phyloP scores from a whole-genome alignment of 2,113 vertebrate genomes.

The Elachura formosa region DNA sequence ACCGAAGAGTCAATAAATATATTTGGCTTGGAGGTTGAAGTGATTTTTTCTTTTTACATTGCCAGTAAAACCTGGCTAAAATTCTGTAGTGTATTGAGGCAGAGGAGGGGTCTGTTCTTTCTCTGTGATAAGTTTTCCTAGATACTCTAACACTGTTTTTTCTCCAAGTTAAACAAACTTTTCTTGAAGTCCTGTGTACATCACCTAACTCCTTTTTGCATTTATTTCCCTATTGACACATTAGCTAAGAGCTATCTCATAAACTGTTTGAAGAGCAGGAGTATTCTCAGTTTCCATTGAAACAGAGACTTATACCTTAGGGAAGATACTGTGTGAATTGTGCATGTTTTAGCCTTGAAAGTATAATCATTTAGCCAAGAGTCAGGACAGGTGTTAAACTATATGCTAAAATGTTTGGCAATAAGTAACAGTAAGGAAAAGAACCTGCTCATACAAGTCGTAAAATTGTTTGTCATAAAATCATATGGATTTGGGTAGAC shows the following conservation, averaged over 20 bases:
- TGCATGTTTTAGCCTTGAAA: background rate
- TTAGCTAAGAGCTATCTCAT: background rate
- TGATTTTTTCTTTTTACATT: background rate
- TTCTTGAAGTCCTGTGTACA: background rate
- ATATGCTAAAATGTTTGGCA: background rate
- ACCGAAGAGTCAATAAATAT: background rate
- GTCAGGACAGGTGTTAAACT: background rate
- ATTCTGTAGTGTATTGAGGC: background rate
- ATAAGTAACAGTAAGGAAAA: background rate
- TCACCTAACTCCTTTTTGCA: background rate
- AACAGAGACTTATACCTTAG: background rate
- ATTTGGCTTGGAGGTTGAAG: background rate
- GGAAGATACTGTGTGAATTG: background rate
- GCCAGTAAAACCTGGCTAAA: background rate
- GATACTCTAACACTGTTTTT: background rate
- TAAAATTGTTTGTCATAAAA: background rate
- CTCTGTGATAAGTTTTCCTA: background rate
- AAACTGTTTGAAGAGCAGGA: background rate
- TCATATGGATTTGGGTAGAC: fast-evolving
- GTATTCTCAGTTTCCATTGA: background rate
- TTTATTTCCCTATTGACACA: fast-evolving
- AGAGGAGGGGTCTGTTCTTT: background rate
- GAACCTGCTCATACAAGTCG: background rate
- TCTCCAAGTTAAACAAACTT: background rate
- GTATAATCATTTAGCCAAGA: background rate